Evolutionary conservation across 2,113 vertebrate genomes (phyloP).

Genomic region (Pseudorasbora parva): DNA sequence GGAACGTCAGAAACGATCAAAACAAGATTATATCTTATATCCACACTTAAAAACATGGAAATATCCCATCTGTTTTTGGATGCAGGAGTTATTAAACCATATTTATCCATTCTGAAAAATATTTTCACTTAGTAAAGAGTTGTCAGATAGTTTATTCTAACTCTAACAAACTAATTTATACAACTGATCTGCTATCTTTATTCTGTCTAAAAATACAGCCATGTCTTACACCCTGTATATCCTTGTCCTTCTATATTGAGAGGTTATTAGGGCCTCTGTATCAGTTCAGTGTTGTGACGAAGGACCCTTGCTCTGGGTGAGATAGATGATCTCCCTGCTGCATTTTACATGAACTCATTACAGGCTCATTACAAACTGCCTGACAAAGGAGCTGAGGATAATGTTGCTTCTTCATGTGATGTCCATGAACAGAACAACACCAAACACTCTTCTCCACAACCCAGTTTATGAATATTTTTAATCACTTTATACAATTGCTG

Average conservation of each 20-base stretch:
- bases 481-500: background rate
- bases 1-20: background rate
- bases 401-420: slow-evolving; percentile 61
- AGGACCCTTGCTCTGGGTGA: background rate
- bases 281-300: background rate
- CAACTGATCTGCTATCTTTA: background rate
- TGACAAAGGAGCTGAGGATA: slow-evolving; percentile 66
- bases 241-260: background rate
- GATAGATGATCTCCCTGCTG: slow-evolving; percentile 62
- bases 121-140: background rate
- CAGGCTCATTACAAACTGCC: slow-evolving; percentile 73
- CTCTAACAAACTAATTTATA: background rate
- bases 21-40: background rate
- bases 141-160: background rate
- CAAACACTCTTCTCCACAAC: background rate
- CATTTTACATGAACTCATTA: slow-evolving; percentile 76
- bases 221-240: background rate
- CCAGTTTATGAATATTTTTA: background rate
- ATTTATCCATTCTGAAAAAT: background rate
- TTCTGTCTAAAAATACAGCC: background rate
- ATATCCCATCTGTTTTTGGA: no score
- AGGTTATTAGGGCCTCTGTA: background rate
- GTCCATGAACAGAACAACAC: slow-evolving; percentile 11
- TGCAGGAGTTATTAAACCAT: no score
- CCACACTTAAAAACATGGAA: background rate